Percentiles rank a stretch among this genome's conserved stretches.
These are phyloP conservation scores for Physella acuta DNA, from an alignment of 1,140 invertebrate species.

Conservation along the genomic window DNA sequence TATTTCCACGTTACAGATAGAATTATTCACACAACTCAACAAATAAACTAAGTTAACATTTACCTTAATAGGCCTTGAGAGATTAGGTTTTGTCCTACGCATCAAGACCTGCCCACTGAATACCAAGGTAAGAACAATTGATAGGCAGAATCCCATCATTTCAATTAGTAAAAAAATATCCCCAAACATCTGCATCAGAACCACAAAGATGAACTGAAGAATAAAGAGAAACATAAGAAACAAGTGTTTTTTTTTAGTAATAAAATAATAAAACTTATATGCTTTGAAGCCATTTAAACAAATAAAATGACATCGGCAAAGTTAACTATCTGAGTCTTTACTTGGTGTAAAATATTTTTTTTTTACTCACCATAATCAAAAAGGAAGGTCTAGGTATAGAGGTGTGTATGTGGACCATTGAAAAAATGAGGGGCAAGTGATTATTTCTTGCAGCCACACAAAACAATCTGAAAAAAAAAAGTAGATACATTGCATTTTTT, in stretches of 20 bases:
- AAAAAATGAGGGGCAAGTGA: conserved; percentile 81
- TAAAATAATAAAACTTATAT: too few species aligned
- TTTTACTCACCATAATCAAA: conserved; percentile 77
- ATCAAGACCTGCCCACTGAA: conserved; percentile 47
- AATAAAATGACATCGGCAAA: too few species aligned
- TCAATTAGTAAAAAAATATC: conserved; percentile 53
- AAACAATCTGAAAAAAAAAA: conserved; percentile 73
- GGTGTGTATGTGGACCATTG: conserved; percentile 79
- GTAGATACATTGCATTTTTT: too few species aligned
- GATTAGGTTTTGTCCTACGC: conserved; percentile 39
- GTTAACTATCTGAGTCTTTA: too few species aligned
- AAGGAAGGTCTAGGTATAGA: conserved; percentile 84
- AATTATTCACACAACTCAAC: too few species aligned
- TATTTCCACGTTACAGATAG: too few species aligned
- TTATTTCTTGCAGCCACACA: conserved; percentile 89
- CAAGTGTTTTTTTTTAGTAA: too few species aligned
- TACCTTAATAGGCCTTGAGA: conserved; percentile 47
- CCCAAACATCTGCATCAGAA: conserved; percentile 49
- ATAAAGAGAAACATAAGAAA: too few species aligned
- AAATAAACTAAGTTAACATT: not conserved
- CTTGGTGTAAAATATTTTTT: too few species aligned
- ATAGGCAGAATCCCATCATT: conserved; percentile 51
- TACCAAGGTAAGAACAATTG: conserved; percentile 42
- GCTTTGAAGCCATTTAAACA: too few species aligned
- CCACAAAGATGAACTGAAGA: conserved; percentile 43